Evolutionary conservation across 1,140 invertebrate species (phyloP), one percentile per base, ranked within the genome.

Genomic region (Leptopilina clavipes): DNA sequence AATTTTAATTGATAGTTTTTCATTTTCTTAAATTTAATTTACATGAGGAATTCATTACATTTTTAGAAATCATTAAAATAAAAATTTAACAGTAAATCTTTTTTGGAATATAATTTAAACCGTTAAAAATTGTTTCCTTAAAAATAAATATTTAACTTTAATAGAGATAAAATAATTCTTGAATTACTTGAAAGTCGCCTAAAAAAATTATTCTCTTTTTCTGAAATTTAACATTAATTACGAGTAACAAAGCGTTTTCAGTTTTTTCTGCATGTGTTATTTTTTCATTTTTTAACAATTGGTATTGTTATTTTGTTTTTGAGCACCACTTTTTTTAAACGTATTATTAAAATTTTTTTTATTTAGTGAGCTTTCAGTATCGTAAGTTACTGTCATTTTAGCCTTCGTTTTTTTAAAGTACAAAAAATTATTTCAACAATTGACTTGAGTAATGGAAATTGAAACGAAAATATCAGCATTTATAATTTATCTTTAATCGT

Each of bases 311-410:
- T 31, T 31, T 65, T 40, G 37, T 6, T 65, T 14, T 65, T 65
- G 59, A 65, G 59, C 59, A 65, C 59, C 59, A 65, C 11, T 65
- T 37, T 31, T 31, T 65, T 31, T 31, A 8, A 65, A 65, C 14
- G 12, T 31, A 31, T 31, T 65, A 25, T 65, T 12, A 59, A 5
- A 1, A 31, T 25, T 40, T 9, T 40, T 9, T 40, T 40, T 40
- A 40, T 40, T 40, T 65, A 65, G 56, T 65, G 56, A 65, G 56
- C 22, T 25, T 65, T 65, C 56, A 65, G 22, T 31, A 25, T 65
- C 11, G 56, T 65, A 65, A 22, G 19, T 65, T 65, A 40, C 37
- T 40, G 37, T 40, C 37, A 59, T 59, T 2, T 59, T 59, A 3
- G 19, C 56, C 19, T 59, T 59, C 56, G 19, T 18, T 25, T 19